These are phyloP conservation scores for Pseudotriccus pelzelni DNA, from an alignment of 2,797 vertebrate genomes.

Conservation along the genomic window DNA sequence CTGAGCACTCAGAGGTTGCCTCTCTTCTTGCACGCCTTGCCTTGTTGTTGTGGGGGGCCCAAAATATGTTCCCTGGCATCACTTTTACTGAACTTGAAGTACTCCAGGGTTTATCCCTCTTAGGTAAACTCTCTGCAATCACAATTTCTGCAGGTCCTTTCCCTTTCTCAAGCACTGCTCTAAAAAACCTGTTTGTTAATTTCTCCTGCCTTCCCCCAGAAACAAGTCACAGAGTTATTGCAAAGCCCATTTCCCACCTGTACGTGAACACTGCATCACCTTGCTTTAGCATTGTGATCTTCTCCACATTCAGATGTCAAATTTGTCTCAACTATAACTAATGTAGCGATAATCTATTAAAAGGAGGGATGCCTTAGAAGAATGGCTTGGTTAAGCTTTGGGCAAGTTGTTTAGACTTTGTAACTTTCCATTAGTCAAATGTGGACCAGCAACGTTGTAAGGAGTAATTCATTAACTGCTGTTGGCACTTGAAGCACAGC, in stretches of 20 bases:
- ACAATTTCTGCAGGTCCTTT: background rate
- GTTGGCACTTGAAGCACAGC: background rate
- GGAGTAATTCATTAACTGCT: background rate
- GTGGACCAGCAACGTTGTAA: background rate
- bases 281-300: background rate
- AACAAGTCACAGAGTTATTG: background rate
- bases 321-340: background rate
- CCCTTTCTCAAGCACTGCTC: background rate
- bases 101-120: background rate
- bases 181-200: background rate
- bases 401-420: background rate
- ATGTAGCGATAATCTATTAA: background rate
- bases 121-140: background rate
- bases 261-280: accelerated
- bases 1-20: background rate
- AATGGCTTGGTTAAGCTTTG: background rate
- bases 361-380: background rate
- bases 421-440: background rate
- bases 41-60: background rate
- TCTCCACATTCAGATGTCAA: background rate
- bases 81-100: background rate
- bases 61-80: background rate
- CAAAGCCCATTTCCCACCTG: background rate
- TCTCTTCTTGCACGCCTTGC: background rate
- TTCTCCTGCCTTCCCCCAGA: background rate